phyloP scores from a whole-genome alignment of 2,888 invertebrate genomes.

The Trissoscelio sp. region DNA sequence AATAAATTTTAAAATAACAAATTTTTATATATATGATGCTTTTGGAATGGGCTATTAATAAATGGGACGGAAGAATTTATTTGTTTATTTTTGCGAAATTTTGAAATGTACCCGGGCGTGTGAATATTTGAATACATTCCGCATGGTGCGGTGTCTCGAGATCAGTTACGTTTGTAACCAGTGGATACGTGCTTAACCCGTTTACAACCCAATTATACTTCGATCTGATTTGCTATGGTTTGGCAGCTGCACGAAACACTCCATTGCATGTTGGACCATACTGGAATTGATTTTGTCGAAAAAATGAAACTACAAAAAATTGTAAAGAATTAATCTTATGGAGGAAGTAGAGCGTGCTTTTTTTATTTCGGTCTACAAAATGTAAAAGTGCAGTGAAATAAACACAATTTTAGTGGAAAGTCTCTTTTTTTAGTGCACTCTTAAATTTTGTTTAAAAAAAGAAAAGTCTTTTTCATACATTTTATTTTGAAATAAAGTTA shows the following conservation, averaged over 20 bases:
- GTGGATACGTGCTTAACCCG: slow-evolving; percentile 48
- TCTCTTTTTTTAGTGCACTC: neutral
- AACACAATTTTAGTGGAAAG: neutral
- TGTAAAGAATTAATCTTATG: slow-evolving; percentile 6
- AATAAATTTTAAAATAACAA: too few relatives aligned
- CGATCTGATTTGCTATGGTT: slow-evolving; percentile 46
- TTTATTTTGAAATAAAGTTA: too few relatives aligned
- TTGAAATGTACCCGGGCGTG: neutral
- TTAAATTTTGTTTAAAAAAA: too few relatives aligned
- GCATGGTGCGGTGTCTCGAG: slow-evolving; percentile 15
- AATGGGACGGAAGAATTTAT: too few relatives aligned
- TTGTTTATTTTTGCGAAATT: too few relatives aligned
- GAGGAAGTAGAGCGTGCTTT: neutral
- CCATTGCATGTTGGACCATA: slow-evolving; percentile 11
- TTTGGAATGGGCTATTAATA: too few relatives aligned
- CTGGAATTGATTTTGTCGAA: slow-evolving; percentile 13
- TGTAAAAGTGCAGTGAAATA: neutral
- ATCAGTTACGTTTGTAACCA: slow-evolving; percentile 31
- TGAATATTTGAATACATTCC: slow-evolving; percentile 41
- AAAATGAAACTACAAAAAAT: neutral
- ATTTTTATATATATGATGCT: too few relatives aligned
- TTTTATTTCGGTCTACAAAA: neutral
- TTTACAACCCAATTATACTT: slow-evolving; percentile 53
- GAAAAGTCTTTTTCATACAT: too few relatives aligned
- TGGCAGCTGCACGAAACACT: slow-evolving; percentile 26